Conservation (phyloP, 1,140 invertebrate species). For the Caenorhabditis briggsae region DNA sequence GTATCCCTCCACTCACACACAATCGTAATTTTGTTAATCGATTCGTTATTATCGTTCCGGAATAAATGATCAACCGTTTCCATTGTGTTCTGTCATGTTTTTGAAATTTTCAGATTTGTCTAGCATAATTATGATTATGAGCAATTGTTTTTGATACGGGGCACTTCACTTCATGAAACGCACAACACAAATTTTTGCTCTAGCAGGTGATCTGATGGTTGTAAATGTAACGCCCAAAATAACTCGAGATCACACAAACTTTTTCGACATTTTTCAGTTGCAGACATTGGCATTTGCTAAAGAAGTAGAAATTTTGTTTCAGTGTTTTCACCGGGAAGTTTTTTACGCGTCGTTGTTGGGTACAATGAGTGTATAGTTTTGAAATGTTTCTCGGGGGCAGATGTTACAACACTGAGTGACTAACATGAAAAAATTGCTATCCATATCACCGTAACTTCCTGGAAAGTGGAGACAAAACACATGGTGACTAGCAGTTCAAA, state of each 20-base stretch:
- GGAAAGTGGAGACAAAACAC: neutral
- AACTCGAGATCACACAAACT: neutral
- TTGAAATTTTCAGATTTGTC: neutral
- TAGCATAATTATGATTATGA: neutral
- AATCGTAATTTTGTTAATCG: too few species aligned
- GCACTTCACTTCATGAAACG: neutral
- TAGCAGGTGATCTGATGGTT: neutral
- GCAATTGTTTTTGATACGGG: neutral
- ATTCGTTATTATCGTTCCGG: neutral
- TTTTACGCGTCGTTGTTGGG: too few species aligned
- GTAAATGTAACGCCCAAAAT: constrained; percentile 1
- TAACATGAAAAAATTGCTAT: too few species aligned
- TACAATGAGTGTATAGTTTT: neutral
- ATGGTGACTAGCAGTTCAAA: too few species aligned
- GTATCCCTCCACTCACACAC: neutral
- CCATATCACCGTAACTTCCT: too few species aligned
- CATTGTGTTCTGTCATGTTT: neutral
- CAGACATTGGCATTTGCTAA: neutral
- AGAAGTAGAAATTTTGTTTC: neutral
- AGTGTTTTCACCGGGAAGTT: neutral
- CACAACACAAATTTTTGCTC: neutral
- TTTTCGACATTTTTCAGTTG: neutral
- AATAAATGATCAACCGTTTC: constrained; percentile 31
- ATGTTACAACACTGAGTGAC: neutral
- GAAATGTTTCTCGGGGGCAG: neutral